phyloP scores from a whole-genome alignment of 1,140 invertebrate species.

The Hyposmocoma kahamanoa region DNA sequence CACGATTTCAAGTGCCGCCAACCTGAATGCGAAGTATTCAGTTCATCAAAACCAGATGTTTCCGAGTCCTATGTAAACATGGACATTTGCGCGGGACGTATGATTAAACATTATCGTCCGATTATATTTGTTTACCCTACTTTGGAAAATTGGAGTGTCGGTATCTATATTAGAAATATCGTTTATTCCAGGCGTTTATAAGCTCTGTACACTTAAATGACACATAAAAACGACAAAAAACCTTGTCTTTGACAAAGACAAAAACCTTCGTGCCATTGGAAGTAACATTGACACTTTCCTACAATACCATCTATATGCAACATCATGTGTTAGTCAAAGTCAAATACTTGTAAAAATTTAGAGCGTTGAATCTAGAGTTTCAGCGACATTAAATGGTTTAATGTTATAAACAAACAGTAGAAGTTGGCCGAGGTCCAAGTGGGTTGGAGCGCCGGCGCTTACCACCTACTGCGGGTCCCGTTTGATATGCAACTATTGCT shows the following conservation, averaged over 20 bases:
- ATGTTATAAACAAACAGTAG: slow-evolving; percentile 63
- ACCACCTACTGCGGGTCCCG: neutral
- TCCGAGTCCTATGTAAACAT: slow-evolving; percentile 48
- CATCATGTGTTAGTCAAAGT: too few relatives aligned
- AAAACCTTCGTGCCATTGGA: too few relatives aligned
- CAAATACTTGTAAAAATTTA: slow-evolving; percentile 21
- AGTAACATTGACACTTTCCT: too few relatives aligned
- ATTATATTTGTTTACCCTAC: slow-evolving; percentile 24
- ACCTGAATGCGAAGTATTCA: slow-evolving; percentile 65
- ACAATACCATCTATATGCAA: too few relatives aligned
- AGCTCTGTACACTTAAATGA: too few relatives aligned
- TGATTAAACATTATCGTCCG: slow-evolving; percentile 30
- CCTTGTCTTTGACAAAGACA: too few relatives aligned
- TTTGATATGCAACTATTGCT: slow-evolving; percentile 27
- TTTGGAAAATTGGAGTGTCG: neutral
- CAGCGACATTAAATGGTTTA: slow-evolving; percentile 55
- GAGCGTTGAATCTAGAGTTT: slow-evolving; percentile 23
- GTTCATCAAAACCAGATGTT: slow-evolving; percentile 69
- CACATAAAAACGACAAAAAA: too few relatives aligned
- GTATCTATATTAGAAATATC: too few relatives aligned
- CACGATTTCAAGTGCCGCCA: slow-evolving; percentile 66
- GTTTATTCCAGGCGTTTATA: too few relatives aligned
- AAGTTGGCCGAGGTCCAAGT: slow-evolving; percentile 54
- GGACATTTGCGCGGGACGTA: slow-evolving; percentile 26
- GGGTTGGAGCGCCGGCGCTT: slow-evolving; percentile 23